These are phyloP conservation scores for Amblyteles armatorius DNA, from an alignment of 2,888 invertebrate genomes.

Conservation along the genomic window DNA sequence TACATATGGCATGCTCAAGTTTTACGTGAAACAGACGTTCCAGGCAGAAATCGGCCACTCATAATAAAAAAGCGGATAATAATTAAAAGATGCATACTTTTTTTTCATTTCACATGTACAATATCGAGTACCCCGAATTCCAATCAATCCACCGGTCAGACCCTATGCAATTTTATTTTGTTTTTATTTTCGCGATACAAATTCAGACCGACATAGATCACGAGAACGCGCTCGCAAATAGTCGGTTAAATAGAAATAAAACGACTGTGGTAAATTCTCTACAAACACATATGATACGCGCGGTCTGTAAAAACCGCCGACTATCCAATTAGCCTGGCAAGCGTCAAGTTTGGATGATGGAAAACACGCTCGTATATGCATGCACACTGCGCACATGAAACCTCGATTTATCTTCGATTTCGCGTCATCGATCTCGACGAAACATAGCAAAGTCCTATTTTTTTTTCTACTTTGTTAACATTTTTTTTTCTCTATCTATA, in stretches of 20 bases:
- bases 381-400: neutral
- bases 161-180: too few relatives aligned
- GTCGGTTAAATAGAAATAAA: neutral
- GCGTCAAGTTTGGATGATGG: neutral
- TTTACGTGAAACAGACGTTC: neutral
- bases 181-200: neutral
- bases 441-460: neutral
- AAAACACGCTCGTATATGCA: neutral
- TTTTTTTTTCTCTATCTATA: neutral
- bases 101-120: neutral
- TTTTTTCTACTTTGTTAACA: neutral
- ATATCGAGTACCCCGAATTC: neutral
- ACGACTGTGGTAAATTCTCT: neutral
- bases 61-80: neutral
- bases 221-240: too few relatives aligned
- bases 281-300: neutral
- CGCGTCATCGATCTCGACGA: neutral
- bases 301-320: neutral
- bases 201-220: neutral
- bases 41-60: neutral
- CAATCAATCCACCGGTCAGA: too few relatives aligned
- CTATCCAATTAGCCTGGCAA: conserved; percentile 6
- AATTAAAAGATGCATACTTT: neutral
- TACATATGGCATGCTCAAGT: too few relatives aligned
- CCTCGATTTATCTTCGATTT: neutral